Evolutionary conservation across 1,140 invertebrate species (phyloP).

Genomic region (Caenorhabditis briggsae): DNA sequence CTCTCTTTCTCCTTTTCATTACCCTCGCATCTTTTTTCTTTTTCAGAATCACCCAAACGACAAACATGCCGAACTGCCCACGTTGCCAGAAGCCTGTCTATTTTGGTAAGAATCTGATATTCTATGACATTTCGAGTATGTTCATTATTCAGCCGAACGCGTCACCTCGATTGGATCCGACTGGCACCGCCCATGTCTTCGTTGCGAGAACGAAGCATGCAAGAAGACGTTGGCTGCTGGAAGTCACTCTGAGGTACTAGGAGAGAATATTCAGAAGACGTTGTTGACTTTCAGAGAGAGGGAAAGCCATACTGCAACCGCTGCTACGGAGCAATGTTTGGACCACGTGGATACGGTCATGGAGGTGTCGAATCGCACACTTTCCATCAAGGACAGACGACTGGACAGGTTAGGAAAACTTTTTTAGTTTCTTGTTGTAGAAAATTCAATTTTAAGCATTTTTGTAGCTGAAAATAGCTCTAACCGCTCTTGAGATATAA

Average conservation of each 20-base stretch:
- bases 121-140: neutral
- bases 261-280: neutral
- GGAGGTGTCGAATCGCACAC: slow-evolving; percentile 75
- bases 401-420: slow-evolving; percentile 56
- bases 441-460: neutral
- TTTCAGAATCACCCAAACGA: slow-evolving; percentile 17
- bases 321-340: slow-evolving; percentile 90
- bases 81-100: slow-evolving; percentile 89
- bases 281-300: slow-evolving; percentile 83
- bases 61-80: slow-evolving; percentile 87
- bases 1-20: neutral
- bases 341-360: slow-evolving; percentile 79
- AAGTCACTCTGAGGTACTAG: slow-evolving; percentile 86
- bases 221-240: slow-evolving; percentile 89
- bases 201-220: slow-evolving; percentile 86
- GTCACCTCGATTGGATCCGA: slow-evolving; percentile 91
- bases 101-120: slow-evolving; percentile 82
- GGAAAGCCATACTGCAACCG: slow-evolving; percentile 91
- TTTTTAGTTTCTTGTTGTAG: neutral
- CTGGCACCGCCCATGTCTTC: slow-evolving; percentile 91
- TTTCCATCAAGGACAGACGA: slow-evolving; percentile 74
- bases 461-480: no score
- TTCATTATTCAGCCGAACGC: slow-evolving; percentile 85
- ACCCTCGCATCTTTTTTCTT: neutral
- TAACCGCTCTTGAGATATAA: no score